A percentile compares a stretch with the other conserved stretches of the same genome.
These are phyloP conservation scores for Pithys albifrons DNA, from an alignment of 2,113 vertebrate genomes.

Conservation along the genomic window DNA sequence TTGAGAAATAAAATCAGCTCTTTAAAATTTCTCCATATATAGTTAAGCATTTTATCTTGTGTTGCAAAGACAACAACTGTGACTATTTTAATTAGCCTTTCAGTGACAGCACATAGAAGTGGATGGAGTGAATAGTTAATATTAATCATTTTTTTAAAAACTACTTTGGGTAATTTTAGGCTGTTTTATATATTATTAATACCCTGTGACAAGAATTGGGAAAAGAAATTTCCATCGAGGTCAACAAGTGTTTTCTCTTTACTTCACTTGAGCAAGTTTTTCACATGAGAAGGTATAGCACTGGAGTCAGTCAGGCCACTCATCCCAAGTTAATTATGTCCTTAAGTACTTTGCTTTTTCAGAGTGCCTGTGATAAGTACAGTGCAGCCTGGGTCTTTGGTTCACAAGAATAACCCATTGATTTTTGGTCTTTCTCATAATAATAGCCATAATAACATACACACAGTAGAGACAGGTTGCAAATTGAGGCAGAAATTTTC, in stretches of 20 bases:
- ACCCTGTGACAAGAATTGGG: fast-evolving
- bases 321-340: not conserved
- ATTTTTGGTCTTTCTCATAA: not conserved
- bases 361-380: not conserved
- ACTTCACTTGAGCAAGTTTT: not conserved
- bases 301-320: not conserved
- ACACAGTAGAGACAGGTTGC: not conserved
- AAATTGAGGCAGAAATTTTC: not conserved
- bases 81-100: not conserved
- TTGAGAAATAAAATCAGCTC: not conserved
- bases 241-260: not conserved
- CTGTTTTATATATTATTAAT: not conserved
- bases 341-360: not conserved
- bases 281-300: not conserved
- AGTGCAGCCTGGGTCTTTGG: not conserved
- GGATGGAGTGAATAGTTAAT: not conserved
- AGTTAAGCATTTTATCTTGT: not conserved
- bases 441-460: not conserved
- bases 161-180: not conserved
- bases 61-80: not conserved
- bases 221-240: not conserved
- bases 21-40: not conserved
- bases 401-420: not conserved
- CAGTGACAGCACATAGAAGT: not conserved
- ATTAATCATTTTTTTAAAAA: not conserved